Evolutionary conservation across 2,888 invertebrate species (phyloP).

Genomic region (Cheilosia grossa): DNA sequence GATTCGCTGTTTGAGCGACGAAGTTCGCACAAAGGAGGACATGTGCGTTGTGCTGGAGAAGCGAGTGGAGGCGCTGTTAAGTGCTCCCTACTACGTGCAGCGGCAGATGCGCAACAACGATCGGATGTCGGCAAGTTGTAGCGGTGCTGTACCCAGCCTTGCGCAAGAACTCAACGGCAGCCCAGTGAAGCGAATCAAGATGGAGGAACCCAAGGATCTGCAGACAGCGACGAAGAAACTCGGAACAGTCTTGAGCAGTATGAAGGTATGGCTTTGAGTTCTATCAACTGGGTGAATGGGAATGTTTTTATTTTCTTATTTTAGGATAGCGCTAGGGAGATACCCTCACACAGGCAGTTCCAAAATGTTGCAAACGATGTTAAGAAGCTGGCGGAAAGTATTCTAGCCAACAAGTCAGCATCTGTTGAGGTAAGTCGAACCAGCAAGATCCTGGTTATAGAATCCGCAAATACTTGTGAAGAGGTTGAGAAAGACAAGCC

Average conservation of each 20-base stretch:
- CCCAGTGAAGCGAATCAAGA: slow-evolving; percentile 79
- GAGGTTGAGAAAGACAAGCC: slow-evolving; percentile 26
- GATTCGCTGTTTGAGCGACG: slow-evolving; percentile 85
- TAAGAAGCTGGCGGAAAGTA: slow-evolving; percentile 80
- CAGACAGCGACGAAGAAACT: slow-evolving; percentile 79
- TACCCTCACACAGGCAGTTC: slow-evolving; percentile 81
- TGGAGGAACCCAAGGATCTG: slow-evolving; percentile 77
- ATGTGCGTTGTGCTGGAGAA: slow-evolving; percentile 78
- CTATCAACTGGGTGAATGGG: not conserved
- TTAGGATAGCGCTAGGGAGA: slow-evolving; percentile 78
- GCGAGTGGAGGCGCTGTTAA: slow-evolving; percentile 78
- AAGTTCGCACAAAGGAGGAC: slow-evolving; percentile 83
- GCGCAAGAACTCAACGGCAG: slow-evolving; percentile 81
- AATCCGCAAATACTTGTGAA: not conserved
- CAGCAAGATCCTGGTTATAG: not conserved
- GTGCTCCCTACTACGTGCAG: slow-evolving; percentile 33
- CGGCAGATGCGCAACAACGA: slow-evolving; percentile 3
- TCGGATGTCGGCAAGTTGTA: slow-evolving; percentile 22
- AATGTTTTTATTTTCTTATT: slow-evolving; percentile 1
- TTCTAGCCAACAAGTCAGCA: slow-evolving; percentile 77
- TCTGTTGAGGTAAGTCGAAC: slow-evolving; percentile 71
- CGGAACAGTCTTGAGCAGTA: slow-evolving; percentile 78
- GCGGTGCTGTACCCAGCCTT: slow-evolving; percentile 77
- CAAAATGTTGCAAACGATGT: slow-evolving; percentile 80
- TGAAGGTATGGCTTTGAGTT: slow-evolving; percentile 76